These are phyloP conservation scores for Pangasius sanitwongsei DNA, from an alignment of 2,797 vertebrate species.

Conservation along the genomic window DNA sequence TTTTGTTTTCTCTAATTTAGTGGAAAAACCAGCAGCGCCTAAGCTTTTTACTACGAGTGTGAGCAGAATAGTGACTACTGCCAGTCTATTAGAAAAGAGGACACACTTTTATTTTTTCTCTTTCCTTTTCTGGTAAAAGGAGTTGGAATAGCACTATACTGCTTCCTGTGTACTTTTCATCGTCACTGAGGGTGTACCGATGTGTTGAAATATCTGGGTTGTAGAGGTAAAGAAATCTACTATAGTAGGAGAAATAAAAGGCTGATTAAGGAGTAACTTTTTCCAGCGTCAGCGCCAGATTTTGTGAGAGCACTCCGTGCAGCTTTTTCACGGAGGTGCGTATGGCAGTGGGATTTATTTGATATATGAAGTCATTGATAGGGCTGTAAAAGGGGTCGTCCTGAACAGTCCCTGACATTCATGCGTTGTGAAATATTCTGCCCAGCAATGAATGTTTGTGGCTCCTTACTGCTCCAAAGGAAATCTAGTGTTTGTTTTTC, in stretches of 20 bases:
- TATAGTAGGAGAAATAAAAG: conserved; percentile 72
- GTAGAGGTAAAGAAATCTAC: conserved; percentile 59
- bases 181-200: background rate
- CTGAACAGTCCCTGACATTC: conserved; percentile 35
- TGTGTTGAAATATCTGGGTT: conserved; percentile 36
- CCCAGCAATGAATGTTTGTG: conserved; percentile 22
- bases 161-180: background rate
- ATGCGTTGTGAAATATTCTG: conserved; percentile 31
- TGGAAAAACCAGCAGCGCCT: conserved; percentile 76
- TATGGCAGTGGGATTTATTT: conserved; percentile 27
- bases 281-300: conserved; percentile 70
- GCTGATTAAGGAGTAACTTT: conserved; percentile 69
- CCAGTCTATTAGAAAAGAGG: conserved; percentile 61
- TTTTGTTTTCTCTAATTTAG: conserved; percentile 86
- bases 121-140: background rate
- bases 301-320: conserved; percentile 63
- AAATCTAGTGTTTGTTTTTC: conserved; percentile 35
- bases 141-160: background rate
- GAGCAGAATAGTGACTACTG: conserved; percentile 67
- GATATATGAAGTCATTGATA: conserved; percentile 40
- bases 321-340: conserved; percentile 57
- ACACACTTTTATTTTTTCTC: background rate
- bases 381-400: conserved; percentile 29
- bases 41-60: conserved; percentile 76
- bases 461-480: conserved; percentile 15